Percentiles rank a stretch among this genome's conserved stretches.
Evolutionary conservation across 2,113 vertebrate genomes (phyloP).

Genomic region (Mirza zaza): DNA sequence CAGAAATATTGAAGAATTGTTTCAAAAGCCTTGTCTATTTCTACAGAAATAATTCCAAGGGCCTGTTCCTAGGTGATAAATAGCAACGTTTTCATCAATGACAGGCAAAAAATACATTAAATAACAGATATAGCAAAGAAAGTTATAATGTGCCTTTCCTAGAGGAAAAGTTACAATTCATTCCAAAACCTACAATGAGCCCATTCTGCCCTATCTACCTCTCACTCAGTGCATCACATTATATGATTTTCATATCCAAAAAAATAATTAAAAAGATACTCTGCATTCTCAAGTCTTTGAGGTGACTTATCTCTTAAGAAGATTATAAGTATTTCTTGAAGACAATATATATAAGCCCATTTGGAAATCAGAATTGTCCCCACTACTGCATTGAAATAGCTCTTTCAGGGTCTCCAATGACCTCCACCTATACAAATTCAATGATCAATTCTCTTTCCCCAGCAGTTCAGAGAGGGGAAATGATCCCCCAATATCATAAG

Average conservation of each 20-base stretch:
- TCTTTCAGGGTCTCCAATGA: background rate
- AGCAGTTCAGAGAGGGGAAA: background rate
- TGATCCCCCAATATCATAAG: background rate
- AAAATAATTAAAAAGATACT: background rate
- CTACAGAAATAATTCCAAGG: background rate
- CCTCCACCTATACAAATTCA: background rate
- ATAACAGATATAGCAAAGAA: background rate
- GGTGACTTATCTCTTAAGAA: background rate
- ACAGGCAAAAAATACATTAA: constrained; percentile 2
- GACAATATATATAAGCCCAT: background rate
- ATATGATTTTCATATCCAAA: background rate
- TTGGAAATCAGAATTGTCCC: background rate
- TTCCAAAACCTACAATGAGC: background rate
- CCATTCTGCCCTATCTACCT: background rate
- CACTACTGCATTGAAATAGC: background rate
- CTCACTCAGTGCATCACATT: background rate
- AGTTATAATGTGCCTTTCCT: background rate
- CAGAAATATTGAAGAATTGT: background rate
- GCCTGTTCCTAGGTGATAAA: background rate
- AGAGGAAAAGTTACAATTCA: background rate
- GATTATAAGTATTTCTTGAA: background rate
- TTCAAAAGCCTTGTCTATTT: background rate
- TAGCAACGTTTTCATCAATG: constrained; percentile 10
- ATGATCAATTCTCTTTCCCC: background rate
- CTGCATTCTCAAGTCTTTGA: background rate